These are phyloP conservation scores for Andrena hattorfiana DNA, from an alignment of 2,888 invertebrate genomes.

Conservation along the genomic window DNA sequence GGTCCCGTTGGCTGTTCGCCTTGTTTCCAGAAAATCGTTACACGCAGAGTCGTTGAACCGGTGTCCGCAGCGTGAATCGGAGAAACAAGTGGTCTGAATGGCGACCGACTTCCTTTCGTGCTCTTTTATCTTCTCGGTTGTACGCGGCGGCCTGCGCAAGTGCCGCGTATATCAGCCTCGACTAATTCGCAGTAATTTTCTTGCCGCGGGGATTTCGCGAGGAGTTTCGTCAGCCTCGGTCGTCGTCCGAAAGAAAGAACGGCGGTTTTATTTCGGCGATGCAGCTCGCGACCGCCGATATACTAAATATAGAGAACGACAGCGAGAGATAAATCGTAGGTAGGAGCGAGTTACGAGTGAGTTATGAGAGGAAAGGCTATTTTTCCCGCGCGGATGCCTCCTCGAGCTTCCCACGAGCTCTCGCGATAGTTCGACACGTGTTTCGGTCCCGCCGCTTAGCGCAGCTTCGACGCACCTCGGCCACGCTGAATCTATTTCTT, in stretches of 20 bases:
- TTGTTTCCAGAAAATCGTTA: slow-evolving; percentile 46
- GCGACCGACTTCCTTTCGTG: slow-evolving; percentile 21
- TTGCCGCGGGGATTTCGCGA: neutral
- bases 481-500: slow-evolving; percentile 56
- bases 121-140: slow-evolving; percentile 10
- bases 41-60: slow-evolving; percentile 39
- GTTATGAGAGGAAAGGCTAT: slow-evolving; percentile 30
- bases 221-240: neutral
- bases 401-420: slow-evolving; percentile 52
- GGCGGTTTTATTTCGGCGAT: slow-evolving; percentile 30
- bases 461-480: slow-evolving; percentile 14
- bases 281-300: slow-evolving; percentile 43
- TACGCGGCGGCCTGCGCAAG: neutral
- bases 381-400: slow-evolving; percentile 30
- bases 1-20: slow-evolving; percentile 15
- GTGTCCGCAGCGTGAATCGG: slow-evolving; percentile 17
- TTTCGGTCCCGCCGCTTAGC: neutral
- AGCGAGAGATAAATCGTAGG: slow-evolving; percentile 46
- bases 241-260: neutral
- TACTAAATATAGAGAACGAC: slow-evolving; percentile 74
- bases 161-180: neutral
- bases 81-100: slow-evolving; percentile 26
- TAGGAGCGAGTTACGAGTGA: slow-evolving; percentile 24
- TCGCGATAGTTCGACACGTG: slow-evolving; percentile 52
- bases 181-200: neutral